Percentiles rank a stretch among this genome's conserved stretches.
Evolutionary conservation across 2,797 vertebrate genomes (phyloP).

Genomic region (Gambusia yucatana): DNA sequence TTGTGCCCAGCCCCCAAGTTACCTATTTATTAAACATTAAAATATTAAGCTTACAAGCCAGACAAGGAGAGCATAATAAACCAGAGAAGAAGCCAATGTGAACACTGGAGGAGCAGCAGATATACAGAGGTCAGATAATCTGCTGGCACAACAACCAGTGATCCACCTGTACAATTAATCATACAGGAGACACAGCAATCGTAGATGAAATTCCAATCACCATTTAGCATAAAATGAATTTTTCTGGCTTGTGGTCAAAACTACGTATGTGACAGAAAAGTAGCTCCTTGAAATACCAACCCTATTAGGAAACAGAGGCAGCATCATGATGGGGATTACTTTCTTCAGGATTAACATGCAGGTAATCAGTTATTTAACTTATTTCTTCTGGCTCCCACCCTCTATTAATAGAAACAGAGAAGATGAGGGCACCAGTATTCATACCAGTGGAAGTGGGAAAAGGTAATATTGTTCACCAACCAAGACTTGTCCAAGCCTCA

Average conservation of each 20-base stretch:
- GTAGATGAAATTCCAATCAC: not conserved
- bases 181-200: not conserved
- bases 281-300: not conserved
- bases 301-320: not conserved
- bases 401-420: not conserved
- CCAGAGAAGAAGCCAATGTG: not conserved
- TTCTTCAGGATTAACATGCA: not conserved
- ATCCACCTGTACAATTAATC: not conserved
- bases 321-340: not conserved
- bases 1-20: not conserved
- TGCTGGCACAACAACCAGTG: not conserved
- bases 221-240: not conserved
- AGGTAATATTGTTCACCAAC: not conserved
- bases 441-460: not conserved
- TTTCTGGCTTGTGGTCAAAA: not conserved
- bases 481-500: not conserved
- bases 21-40: not conserved
- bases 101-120: not conserved
- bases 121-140: not conserved
- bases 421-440: not conserved
- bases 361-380: not conserved
- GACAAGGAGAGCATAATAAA: not conserved
- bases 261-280: not conserved
- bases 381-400: not conserved
- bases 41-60: not conserved